A percentile compares a stretch with the other conserved stretches of the same genome.
These are phyloP conservation scores for Stramonita haemastoma DNA, from an alignment of 2,888 invertebrate species.

Conservation along the genomic window DNA sequence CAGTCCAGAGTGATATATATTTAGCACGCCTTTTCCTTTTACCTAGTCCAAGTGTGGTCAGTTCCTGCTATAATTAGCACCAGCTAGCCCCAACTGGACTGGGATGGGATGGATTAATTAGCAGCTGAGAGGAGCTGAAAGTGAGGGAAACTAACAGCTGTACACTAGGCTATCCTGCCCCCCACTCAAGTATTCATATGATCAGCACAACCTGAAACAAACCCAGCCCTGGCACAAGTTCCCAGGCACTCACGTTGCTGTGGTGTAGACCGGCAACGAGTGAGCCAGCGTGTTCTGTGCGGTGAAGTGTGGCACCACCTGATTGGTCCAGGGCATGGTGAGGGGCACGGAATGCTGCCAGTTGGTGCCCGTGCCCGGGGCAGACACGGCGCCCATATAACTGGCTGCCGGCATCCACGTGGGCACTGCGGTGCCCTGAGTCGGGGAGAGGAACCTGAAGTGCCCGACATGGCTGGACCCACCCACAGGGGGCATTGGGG, in stretches of 20 bases:
- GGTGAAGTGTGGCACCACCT: constrained; percentile 31
- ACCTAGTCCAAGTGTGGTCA: no score
- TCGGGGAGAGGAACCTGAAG: constrained; percentile 53
- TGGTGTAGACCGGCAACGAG: constrained; percentile 26
- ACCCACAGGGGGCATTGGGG: background rate
- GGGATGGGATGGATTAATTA: no score
- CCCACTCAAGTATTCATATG: no score
- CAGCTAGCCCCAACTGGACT: no score
- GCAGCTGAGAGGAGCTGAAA: no score
- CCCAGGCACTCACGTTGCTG: constrained; percentile 7
- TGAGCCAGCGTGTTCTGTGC: constrained; percentile 24
- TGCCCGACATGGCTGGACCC: constrained; percentile 20
- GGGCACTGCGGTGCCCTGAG: constrained; percentile 47
- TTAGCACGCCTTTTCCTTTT: no score
- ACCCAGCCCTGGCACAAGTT: no score
- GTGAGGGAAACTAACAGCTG: no score
- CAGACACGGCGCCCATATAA: constrained; percentile 40
- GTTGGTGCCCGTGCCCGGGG: constrained; percentile 54
- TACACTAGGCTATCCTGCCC: no score
- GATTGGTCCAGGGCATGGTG: constrained; percentile 55
- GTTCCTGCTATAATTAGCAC: no score
- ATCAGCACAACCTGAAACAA: no score
- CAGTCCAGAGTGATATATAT: no score
- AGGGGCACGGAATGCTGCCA: constrained; percentile 62
- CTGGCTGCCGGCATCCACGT: constrained; percentile 43